Percentiles rank a stretch among this genome's conserved stretches.
phyloP scores from a whole-genome alignment of 2,888 invertebrate species.

The Charanyca ferruginea region DNA sequence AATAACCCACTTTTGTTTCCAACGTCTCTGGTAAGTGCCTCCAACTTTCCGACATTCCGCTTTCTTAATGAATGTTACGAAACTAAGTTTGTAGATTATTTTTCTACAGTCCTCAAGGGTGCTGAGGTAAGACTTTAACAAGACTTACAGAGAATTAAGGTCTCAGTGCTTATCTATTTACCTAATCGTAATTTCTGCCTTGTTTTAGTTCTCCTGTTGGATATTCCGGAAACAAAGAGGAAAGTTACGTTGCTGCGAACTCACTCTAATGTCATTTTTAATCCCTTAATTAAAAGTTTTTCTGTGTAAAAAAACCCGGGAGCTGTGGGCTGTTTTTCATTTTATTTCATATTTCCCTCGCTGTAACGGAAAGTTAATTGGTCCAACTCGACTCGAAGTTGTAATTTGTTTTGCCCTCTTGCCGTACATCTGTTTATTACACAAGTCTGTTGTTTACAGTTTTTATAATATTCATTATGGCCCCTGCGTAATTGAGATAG shows the following conservation, averaged over 20 bases:
- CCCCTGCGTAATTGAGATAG: constrained; percentile 55
- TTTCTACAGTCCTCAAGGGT: constrained; percentile 61
- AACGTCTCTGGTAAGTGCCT: constrained; percentile 27
- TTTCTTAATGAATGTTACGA: constrained; percentile 49
- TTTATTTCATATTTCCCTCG: constrained; percentile 89
- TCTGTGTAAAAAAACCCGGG: constrained; percentile 80
- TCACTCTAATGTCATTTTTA: constrained; percentile 90
- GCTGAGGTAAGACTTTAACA: constrained; percentile 71
- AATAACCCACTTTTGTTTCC: constrained; percentile 45
- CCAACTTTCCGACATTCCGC: constrained; percentile 43
- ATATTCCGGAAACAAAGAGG: constrained; percentile 79
- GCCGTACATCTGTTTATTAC: constrained; percentile 85
- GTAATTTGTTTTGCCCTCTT: constrained; percentile 88
- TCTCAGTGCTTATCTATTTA: constrained; percentile 72
- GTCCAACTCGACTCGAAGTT: constrained; percentile 87
- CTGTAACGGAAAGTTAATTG: constrained; percentile 90
- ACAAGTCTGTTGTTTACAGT: constrained; percentile 79
- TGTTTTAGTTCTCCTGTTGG: constrained; percentile 72
- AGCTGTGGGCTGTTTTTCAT: constrained; percentile 86
- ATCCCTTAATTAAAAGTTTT: constrained; percentile 91
- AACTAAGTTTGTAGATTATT: constrained; percentile 52
- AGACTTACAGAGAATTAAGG: constrained; percentile 69
- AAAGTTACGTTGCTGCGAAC: constrained; percentile 86
- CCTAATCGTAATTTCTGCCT: constrained; percentile 69
- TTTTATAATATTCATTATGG: constrained; percentile 74